These are phyloP conservation scores for Caenorhabditis latens DNA, from an alignment of 1,140 invertebrate species.

Conservation along the genomic window DNA sequence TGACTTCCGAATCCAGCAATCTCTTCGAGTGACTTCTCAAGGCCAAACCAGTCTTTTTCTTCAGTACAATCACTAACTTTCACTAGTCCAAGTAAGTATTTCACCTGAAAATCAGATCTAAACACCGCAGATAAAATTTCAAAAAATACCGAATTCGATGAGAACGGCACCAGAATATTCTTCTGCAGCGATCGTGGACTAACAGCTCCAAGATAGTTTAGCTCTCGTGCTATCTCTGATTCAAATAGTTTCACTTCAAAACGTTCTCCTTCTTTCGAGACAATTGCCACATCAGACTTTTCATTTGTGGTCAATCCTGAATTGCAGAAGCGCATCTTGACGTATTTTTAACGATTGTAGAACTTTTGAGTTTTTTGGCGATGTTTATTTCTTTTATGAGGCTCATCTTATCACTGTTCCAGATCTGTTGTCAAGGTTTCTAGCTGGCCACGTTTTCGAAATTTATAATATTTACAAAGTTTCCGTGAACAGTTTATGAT, in stretches of 20 bases:
- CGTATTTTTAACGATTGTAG: background rate
- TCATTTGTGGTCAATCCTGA: background rate
- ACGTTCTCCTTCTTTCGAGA: conserved; percentile 22
- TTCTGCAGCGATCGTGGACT: conserved; percentile 15
- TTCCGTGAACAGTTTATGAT: too few species aligned
- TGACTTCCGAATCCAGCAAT: conserved; percentile 20
- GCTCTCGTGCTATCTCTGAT: conserved; percentile 23
- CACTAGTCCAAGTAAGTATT: conserved; percentile 14
- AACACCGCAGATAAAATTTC: background rate
- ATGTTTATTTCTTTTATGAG: too few species aligned
- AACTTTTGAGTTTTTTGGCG: too few species aligned
- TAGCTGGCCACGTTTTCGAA: too few species aligned
- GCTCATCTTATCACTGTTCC: too few species aligned
- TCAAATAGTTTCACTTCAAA: conserved; percentile 38
- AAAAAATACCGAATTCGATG: background rate
- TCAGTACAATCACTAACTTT: conserved; percentile 7
- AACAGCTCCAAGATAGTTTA: background rate
- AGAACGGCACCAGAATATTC: conserved; percentile 22
- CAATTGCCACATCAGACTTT: background rate
- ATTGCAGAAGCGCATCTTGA: conserved; percentile 27
- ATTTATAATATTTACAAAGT: too few species aligned
- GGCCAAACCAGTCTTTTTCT: conserved; percentile 22
- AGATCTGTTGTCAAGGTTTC: too few species aligned
- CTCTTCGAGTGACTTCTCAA: conserved; percentile 21
- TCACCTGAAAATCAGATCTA: background rate